Base-by-base conservation (phyloP, 2,113 vertebrate genomes). In the Leucopternis melanops region DNA sequence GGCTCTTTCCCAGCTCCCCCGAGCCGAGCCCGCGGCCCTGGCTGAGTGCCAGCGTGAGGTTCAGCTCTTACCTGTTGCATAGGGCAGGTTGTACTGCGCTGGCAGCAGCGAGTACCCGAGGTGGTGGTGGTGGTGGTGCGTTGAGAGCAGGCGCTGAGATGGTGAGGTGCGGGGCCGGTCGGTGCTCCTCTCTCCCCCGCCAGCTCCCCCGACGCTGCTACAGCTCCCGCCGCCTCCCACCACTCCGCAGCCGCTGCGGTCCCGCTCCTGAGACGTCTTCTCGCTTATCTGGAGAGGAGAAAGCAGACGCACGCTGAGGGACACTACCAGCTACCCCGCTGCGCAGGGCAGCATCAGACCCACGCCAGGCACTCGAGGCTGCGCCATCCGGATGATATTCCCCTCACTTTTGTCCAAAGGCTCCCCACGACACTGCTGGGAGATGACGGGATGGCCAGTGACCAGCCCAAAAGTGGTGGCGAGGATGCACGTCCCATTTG, bases 71-170 rank as follows among this genome's bases (percentile, higher is more conserved):
- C 99, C 99, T 99, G 99, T 98, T 98, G 99, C 98, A 93, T 99
- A 99, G 92, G 99, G 99, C 96, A 99, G 97, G 98, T 99, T 99
- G 86, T 99, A 99, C 97, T 99, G 99, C 0, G 99, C 99, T 16
- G 99, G 99, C 97, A 99, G 98, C 98, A 99, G 96, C 1, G 99
- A 99, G 97, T 99, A 99, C 83, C 98, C 99, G 93, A 99, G 97
- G 97, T 99, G 99, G 97, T 99, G 99, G 94, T 99, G 99, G 97
- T 99, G 99, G 98, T 99, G 99, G 49, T 99, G 99, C 0, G 99
- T 98, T 9, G 99, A 98, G 98, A 99, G 99, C 97, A 99, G 98
- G 92, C 99, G 99, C 97, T 99, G 99, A 7, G 99, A 99, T 10
- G 99, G 99, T 0, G 99, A 99, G n/a, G 99, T 99, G 80, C 99